Evolutionary conservation across 2,113 vertebrate genomes (phyloP).

Genomic region (Gasterosteus aculeatus): DNA sequence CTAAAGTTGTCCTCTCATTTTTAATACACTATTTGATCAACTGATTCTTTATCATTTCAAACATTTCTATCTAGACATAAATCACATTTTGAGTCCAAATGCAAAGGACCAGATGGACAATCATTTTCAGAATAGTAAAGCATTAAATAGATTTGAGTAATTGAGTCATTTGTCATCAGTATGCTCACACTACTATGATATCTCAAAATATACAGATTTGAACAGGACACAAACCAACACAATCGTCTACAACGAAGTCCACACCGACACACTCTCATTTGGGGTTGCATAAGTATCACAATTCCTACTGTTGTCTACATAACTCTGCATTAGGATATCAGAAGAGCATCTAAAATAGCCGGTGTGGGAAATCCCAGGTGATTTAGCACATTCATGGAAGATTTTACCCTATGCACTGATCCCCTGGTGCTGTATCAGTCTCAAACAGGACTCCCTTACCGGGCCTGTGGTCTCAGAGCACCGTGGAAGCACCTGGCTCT

Average conservation of each 20-base stretch:
- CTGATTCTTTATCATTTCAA: neutral
- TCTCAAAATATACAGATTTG: neutral
- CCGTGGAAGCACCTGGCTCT: conserved; percentile 89
- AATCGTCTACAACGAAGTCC: neutral
- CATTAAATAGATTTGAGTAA: neutral
- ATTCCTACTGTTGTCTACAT: neutral
- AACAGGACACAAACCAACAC: neutral
- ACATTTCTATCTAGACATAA: neutral
- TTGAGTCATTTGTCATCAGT: too few relatives aligned
- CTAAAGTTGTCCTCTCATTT: neutral
- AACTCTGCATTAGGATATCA: neutral
- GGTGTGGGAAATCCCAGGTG: neutral
- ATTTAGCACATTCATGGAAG: neutral
- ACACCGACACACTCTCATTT: neutral
- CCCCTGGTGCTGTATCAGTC: neutral
- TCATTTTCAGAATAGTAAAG: neutral
- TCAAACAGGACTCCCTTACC: conserved; percentile 74
- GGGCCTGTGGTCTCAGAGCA: conserved; percentile 79
- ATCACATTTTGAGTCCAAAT: neutral
- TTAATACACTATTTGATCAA: neutral
- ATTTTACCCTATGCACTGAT: neutral
- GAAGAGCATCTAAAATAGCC: neutral
- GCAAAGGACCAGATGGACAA: neutral
- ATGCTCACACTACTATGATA: neutral
- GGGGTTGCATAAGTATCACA: neutral